A percentile compares a stretch with the other conserved stretches of the same genome.
phyloP scores from a whole-genome alignment of 2,888 invertebrate genomes.

The Thymelicus sylvestris region DNA sequence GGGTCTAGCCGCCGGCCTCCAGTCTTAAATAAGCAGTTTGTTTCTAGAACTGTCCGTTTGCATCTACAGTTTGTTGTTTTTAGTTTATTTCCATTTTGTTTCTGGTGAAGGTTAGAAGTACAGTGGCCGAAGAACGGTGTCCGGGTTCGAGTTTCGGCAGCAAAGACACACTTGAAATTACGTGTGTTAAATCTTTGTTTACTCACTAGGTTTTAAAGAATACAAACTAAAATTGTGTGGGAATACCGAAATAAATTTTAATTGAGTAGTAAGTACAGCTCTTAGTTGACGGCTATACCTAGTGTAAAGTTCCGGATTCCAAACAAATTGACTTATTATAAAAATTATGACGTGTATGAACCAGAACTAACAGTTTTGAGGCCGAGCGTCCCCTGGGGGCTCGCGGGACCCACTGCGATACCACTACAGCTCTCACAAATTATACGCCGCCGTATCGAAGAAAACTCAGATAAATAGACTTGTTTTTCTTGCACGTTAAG shows the following conservation, averaged over 20 bases:
- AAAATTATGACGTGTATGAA: slow-evolving; percentile 13
- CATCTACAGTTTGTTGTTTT: slow-evolving; percentile 8
- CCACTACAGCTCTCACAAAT: slow-evolving; percentile 20
- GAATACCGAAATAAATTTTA: too few relatives aligned
- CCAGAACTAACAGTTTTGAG: background rate
- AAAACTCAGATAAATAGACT: slow-evolving; percentile 23
- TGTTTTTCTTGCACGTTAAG: slow-evolving; percentile 23
- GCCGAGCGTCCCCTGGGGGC: background rate
- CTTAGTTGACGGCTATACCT: too few relatives aligned
- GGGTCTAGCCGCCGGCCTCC: slow-evolving; percentile 14
- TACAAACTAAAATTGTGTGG: too few relatives aligned
- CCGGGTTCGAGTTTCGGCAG: too few relatives aligned
- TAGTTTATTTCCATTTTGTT: too few relatives aligned
- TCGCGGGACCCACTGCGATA: background rate
- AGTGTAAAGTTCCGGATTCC: too few relatives aligned
- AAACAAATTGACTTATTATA: slow-evolving; percentile 13
- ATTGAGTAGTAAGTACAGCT: too few relatives aligned
- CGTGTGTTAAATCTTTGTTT: too few relatives aligned
- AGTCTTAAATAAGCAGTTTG: slow-evolving; percentile 4
- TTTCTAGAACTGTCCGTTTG: slow-evolving; percentile 17
- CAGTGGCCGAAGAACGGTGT: too few relatives aligned
- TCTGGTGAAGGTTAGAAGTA: too few relatives aligned
- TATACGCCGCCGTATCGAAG: slow-evolving; percentile 20
- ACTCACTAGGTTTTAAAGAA: too few relatives aligned
- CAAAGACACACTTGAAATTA: too few relatives aligned